Evolutionary conservation across 2,888 invertebrate genomes (phyloP), one percentile per base, ranked within the genome.

Genomic region (Folsomia manolachei): DNA sequence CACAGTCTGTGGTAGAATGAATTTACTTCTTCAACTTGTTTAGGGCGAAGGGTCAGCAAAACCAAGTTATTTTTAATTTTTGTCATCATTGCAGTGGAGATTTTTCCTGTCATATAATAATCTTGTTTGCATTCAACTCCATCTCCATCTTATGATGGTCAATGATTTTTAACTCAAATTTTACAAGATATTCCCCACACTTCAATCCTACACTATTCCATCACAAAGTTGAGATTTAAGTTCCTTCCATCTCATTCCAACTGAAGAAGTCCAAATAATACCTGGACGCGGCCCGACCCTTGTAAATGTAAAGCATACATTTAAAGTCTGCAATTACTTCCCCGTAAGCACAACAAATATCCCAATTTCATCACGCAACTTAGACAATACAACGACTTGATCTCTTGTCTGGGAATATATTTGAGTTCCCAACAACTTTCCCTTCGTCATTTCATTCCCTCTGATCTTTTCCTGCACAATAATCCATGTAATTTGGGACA

Each of bases 401-500:
- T 56, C 7, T 21, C n/a, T 7, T 56, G 7, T 7, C 39, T 64
- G 26, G 64, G 11, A 14, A 64, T 27, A 25, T n/a, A n/a, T n/a
- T 11, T 64, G 62, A 24, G 25, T 64, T 64, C 27, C 26, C 9
- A 39, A 39, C 4, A 39, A 39, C 39, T 21, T 27, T 27, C 27
- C 64, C 27, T 27, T 64, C 65, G 11, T 39, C 52, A 21, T 56
- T 23, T 24, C 62, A 23, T 62, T 62, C 26, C 21, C 24, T 62
- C 7, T 24, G 14, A 25, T 23, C 7, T 24, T 62, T n/a, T 25
- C 21, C 26, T 62, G 25, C 24, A 26, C 26, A 4, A 18, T 67
- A 67, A 67, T 67, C 24, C 51, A 63, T 74, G 68, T 70, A 73
- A 68, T 68, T 65, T 71, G 65, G 71, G 52, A 71, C 71, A 69